A percentile compares a stretch with the other conserved stretches of the same genome.
phyloP scores from a whole-genome alignment of 37 sponge, comb jelly and placozoan species.

The Ephydatia muelleri region DNA sequence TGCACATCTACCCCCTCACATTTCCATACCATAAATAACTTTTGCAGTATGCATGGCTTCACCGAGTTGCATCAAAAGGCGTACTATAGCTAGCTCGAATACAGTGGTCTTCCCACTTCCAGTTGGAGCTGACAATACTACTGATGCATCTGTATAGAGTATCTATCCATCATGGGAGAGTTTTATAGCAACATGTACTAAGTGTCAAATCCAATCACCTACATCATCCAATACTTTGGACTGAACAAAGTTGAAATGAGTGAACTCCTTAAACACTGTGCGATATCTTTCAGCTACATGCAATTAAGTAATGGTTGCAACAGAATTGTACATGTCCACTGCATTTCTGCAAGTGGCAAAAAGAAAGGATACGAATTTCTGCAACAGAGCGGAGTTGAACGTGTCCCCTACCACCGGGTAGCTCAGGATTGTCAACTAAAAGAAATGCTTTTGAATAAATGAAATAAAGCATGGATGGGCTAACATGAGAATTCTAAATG shows the following conservation, averaged over 20 bases:
- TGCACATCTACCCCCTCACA: not conserved
- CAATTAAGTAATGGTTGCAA: constrained; percentile 3
- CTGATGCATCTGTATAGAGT: constrained; percentile 82
- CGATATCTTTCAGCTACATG: constrained; percentile 76
- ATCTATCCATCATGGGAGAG: constrained; percentile 34
- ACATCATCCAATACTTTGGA: constrained; percentile 95
- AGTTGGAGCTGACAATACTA: constrained; percentile 94
- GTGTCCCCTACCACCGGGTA: constrained; percentile 28
- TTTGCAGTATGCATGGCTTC: constrained; percentile 45
- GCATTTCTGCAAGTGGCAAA: not conserved
- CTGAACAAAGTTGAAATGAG: constrained; percentile 95
- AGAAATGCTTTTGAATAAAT: not conserved
- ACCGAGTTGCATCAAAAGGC: constrained; percentile 72
- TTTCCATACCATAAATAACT: constrained; percentile 78
- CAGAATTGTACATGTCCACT: not conserved
- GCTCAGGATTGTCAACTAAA: constrained; percentile 46
- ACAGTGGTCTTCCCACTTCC: constrained; percentile 97
- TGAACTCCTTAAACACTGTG: constrained; percentile 66
- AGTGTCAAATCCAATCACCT: constrained; percentile 7
- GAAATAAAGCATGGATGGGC: not conserved
- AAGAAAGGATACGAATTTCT: constrained; percentile 82
- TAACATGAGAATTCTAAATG: constrained; percentile 64
- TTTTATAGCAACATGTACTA: not conserved
- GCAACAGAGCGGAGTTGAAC: constrained; percentile 54
- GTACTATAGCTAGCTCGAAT: constrained; percentile 95